Percentiles rank a stretch among this genome's conserved stretches.
Evolutionary conservation across 2,113 vertebrate genomes (phyloP).

Genomic region (Gallinago paraguaiae): DNA sequence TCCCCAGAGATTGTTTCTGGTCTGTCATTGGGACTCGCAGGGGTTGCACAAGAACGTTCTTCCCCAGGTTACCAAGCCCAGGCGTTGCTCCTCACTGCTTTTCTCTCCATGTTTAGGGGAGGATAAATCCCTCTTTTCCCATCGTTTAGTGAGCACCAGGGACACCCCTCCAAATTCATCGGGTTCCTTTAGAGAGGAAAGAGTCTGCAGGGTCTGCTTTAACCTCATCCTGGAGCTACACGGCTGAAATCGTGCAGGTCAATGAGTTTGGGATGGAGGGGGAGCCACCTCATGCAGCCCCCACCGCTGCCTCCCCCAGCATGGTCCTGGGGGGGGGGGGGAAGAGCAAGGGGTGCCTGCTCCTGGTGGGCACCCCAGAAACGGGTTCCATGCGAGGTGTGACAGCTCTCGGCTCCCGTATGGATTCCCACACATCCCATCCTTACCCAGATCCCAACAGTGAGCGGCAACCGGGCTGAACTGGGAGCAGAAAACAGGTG

Average conservation of each 20-base stretch:
- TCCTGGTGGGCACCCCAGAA: background rate
- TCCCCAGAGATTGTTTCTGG: background rate
- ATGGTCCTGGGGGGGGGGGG: background rate
- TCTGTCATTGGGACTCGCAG: background rate
- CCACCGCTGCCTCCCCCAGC: background rate
- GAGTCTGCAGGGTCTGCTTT: background rate
- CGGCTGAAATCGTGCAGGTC: background rate
- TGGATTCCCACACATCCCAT: background rate
- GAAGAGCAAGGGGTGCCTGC: background rate
- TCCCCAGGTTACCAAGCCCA: background rate
- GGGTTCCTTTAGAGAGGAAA: background rate
- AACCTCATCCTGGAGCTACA: background rate
- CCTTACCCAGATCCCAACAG: background rate
- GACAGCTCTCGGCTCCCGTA: background rate
- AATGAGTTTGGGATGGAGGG: background rate
- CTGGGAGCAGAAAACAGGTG: accelerated
- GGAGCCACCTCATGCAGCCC: no score
- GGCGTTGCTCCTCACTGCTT: background rate
- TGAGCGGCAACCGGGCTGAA: background rate
- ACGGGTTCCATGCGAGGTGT: background rate
- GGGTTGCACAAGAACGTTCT: background rate
- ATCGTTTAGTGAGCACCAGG: background rate
- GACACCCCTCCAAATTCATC: background rate
- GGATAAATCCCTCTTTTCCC: background rate
- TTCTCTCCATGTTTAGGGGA: accelerated